These are phyloP conservation scores for Labeo catla DNA, from an alignment of 2,113 vertebrate species.

Conservation along the genomic window DNA sequence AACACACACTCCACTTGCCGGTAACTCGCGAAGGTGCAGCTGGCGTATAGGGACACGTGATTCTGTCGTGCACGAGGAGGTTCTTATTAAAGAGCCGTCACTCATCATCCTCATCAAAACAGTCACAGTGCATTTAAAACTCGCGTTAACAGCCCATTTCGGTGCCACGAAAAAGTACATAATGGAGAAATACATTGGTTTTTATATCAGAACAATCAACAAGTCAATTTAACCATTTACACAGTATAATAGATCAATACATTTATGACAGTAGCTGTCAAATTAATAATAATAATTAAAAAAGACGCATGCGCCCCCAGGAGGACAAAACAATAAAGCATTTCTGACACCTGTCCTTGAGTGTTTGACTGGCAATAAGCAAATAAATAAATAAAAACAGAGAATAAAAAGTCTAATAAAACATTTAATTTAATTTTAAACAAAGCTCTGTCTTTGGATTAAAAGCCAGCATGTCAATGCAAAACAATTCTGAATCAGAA, in stretches of 20 bases:
- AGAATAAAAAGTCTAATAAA: background rate
- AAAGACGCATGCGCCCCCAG: background rate
- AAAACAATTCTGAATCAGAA: background rate
- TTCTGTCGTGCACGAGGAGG: conserved; percentile 2
- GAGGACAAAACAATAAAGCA: background rate
- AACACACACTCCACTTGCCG: conserved; percentile 51
- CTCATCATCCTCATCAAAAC: background rate
- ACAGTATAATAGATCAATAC: background rate
- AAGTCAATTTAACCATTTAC: background rate
- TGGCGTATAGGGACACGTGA: conserved; percentile 58
- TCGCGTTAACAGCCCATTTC: background rate
- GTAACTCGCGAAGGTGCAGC: conserved; percentile 54
- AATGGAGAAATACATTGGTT: background rate
- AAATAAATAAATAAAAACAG: background rate
- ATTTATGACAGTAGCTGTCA: background rate
- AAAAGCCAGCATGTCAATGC: conserved; percentile 6
- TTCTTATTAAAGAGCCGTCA: conserved; percentile 50
- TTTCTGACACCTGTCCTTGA: background rate
- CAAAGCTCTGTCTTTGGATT: conserved; percentile 5
- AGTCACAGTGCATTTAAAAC: background rate
- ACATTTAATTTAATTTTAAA: conserved; percentile 6
- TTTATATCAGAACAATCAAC: background rate
- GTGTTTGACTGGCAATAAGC: background rate
- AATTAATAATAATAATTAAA: background rate
- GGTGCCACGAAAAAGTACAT: background rate